Conservation (phyloP, 2,888 invertebrate species). For the Leuctra nigra region DNA sequence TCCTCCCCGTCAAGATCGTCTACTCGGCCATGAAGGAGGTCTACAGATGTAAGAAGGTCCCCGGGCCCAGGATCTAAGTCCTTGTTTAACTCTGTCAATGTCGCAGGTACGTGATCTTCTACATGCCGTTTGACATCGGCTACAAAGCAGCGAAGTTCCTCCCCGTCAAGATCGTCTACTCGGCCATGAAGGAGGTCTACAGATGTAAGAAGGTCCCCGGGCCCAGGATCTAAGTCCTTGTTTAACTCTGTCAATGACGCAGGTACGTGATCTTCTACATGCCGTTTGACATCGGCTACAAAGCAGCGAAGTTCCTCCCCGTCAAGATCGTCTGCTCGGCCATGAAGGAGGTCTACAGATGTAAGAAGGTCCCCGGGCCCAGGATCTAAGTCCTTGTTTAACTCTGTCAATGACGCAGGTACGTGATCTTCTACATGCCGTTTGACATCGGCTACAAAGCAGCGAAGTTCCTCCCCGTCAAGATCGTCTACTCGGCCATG, state of each 20-base stretch:
- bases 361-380: constrained; percentile 65
- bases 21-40: constrained; percentile 95
- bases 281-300: constrained; percentile 96
- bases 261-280: constrained; percentile 99
- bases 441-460: constrained; percentile 96
- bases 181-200: constrained; percentile 94
- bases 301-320: constrained; percentile 89
- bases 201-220: constrained; percentile 64
- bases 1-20: constrained; percentile 85
- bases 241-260: no score
- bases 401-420: no score
- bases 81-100: no score
- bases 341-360: constrained; percentile 90
- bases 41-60: constrained; percentile 67
- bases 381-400: no score
- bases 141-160: constrained; percentile 94
- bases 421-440: constrained; percentile 95
- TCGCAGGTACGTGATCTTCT: constrained; percentile 93
- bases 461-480: constrained; percentile 89
- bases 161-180: constrained; percentile 84
- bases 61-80: no score
- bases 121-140: constrained; percentile 96
- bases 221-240: no score
- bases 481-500: constrained; percentile 85
- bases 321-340: constrained; percentile 85